These are phyloP conservation scores for Conchocele bisecta DNA, from an alignment of 2,888 invertebrate species.

Conservation along the genomic window DNA sequence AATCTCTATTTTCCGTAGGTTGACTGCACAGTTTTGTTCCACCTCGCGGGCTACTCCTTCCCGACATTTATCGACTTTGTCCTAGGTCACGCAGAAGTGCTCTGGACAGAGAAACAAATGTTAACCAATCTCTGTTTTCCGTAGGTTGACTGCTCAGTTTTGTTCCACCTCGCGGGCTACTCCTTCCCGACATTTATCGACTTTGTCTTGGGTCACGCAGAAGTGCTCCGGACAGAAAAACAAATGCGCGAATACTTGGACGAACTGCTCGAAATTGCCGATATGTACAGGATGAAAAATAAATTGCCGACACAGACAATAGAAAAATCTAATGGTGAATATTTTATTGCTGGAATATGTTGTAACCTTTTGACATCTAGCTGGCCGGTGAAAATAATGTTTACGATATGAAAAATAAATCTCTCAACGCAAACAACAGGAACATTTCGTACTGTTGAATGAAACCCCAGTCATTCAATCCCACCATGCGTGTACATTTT, in stretches of 20 bases:
- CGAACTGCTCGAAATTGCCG: constrained; percentile 31
- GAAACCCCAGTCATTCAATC: no score
- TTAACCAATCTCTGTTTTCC: no score
- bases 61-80: constrained; percentile 46
- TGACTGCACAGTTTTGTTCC: constrained; percentile 49
- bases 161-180: constrained; percentile 58
- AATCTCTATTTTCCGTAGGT: no score
- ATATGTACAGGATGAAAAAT: constrained; percentile 20
- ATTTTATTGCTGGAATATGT: no score
- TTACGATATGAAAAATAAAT: no score
- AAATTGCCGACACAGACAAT: no score
- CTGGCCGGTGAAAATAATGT: no score
- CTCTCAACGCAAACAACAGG: no score
- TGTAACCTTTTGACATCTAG: no score
- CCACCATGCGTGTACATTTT: no score
- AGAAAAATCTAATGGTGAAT: no score
- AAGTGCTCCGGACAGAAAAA: constrained; percentile 17
- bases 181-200: constrained; percentile 49
- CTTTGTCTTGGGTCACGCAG: constrained; percentile 34
- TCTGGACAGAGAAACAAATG: constrained; percentile 30
- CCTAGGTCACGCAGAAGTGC: constrained; percentile 30
- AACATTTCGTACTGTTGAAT: no score
- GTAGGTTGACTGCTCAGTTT: constrained; percentile 56
- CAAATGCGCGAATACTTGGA: constrained; percentile 28
- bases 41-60: constrained; percentile 55